A percentile compares a stretch with the other conserved stretches of the same genome.
Conservation (phyloP, 2,888 invertebrate species). For the Troides aeacus region DNA sequence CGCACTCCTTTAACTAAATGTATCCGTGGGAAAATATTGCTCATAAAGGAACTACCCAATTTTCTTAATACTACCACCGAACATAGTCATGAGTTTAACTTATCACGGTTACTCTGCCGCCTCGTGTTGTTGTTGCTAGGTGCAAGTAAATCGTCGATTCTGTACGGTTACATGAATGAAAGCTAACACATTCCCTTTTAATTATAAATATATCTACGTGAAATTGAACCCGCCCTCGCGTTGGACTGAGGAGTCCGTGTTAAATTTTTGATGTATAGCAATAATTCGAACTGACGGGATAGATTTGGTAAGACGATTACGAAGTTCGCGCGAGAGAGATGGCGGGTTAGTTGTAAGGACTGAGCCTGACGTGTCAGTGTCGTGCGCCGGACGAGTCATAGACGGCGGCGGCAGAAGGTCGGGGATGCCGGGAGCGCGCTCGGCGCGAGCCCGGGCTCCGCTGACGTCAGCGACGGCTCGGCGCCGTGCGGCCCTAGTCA, state of each 20-base stretch:
- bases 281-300: conserved; percentile 45
- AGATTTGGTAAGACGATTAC: conserved; percentile 55
- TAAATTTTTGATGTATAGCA: conserved; percentile 33
- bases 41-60: conserved; percentile 53
- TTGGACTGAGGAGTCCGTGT: conserved; percentile 28
- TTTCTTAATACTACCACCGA: conserved; percentile 59
- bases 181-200: conserved; percentile 60
- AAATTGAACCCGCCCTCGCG: conserved; percentile 33
- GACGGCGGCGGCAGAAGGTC: conserved; percentile 74
- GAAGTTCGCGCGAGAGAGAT: conserved; percentile 53
- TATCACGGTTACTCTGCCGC: conserved; percentile 54
- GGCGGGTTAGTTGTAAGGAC: conserved; percentile 59
- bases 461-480: conserved; percentile 77
- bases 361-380: conserved; percentile 61
- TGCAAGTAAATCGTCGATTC: conserved; percentile 65
- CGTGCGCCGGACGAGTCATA: conserved; percentile 61
- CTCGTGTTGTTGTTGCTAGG: conserved; percentile 65
- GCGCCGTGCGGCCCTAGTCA: conserved; percentile 68
- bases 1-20: conserved; percentile 71
- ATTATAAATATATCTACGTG: conserved; percentile 48
- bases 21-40: conserved; percentile 66
- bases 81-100: conserved; percentile 52
- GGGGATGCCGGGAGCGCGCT: conserved; percentile 71
- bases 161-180: conserved; percentile 73
- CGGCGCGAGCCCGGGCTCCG: conserved; percentile 68